Percentiles rank a stretch among this genome's conserved stretches.
phyloP scores from a whole-genome alignment of 2,113 vertebrate species.

The Rana temporaria region DNA sequence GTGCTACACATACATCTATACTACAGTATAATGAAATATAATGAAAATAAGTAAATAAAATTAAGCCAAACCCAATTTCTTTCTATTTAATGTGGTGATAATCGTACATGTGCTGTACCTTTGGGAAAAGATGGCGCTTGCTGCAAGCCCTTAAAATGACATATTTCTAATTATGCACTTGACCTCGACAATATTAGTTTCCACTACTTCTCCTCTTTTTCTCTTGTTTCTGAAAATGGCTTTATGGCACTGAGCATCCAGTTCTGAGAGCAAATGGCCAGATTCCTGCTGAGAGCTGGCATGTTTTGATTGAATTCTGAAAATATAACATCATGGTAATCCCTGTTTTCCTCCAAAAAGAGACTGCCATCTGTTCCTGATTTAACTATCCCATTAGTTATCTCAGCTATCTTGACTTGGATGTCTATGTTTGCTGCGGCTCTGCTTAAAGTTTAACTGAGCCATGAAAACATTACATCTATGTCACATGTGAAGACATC shows the following conservation, averaged over 20 bases:
- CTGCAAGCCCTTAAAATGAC: conserved; percentile 11
- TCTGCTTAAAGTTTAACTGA: not conserved
- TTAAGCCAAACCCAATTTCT: no score
- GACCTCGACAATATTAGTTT: conserved; percentile 70
- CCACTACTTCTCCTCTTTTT: not conserved
- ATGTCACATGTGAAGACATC: conserved; percentile 6
- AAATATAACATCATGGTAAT: conserved; percentile 39
- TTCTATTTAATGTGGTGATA: no score
- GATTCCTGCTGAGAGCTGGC: conserved; percentile 26
- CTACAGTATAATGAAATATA: no score
- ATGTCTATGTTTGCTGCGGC: conserved; percentile 1
- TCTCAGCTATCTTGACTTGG: conserved; percentile 9
- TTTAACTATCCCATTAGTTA: conserved; percentile 17
- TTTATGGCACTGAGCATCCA: not conserved
- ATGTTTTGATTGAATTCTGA: conserved; percentile 19
- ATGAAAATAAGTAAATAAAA: no score
- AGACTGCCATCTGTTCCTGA: conserved; percentile 25
- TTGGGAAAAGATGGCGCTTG: no score
- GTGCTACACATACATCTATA: no score
- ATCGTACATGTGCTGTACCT: no score
- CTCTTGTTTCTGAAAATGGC: not conserved
- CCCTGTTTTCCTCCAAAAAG: conserved; percentile 30
- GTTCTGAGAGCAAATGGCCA: conserved; percentile 9
- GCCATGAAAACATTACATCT: conserved; percentile 31
- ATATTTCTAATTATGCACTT: conserved; percentile 82